Conservation (phyloP, 1,140 invertebrate species). For the Philopotamus ludificatus region DNA sequence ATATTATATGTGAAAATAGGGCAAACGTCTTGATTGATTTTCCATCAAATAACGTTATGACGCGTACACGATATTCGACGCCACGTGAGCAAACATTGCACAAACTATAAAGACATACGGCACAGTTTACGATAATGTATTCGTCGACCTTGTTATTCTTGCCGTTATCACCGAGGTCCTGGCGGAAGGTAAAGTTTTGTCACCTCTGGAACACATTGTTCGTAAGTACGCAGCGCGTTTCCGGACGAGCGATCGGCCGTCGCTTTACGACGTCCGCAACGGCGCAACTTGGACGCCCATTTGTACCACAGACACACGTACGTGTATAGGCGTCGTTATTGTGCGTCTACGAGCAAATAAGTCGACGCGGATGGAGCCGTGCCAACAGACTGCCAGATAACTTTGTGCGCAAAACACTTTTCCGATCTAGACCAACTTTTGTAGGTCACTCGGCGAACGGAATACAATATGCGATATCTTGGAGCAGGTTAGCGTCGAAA, state of each 20-base stretch:
- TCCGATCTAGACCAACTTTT: neutral
- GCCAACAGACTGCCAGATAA: neutral
- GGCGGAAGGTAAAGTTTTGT: neutral
- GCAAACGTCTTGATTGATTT: too few relatives aligned
- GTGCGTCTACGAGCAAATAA: slow-evolving; percentile 1
- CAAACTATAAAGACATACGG: too few relatives aligned
- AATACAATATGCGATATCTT: slow-evolving; percentile 3
- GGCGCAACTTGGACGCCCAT: neutral
- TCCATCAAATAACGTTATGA: too few relatives aligned
- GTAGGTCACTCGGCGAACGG: neutral
- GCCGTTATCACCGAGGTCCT: neutral
- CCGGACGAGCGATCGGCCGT: neutral
- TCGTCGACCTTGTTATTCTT: neutral
- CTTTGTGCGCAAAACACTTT: slow-evolving; percentile 5
- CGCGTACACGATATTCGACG: too few relatives aligned
- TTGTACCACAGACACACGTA: too few relatives aligned
- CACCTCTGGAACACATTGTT: neutral
- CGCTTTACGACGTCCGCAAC: slow-evolving; percentile 7
- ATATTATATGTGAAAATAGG: too few relatives aligned
- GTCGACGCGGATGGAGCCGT: neutral
- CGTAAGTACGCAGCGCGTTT: neutral
- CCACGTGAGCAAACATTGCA: too few relatives aligned
- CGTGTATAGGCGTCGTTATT: slow-evolving; percentile 1
- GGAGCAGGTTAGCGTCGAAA: too few relatives aligned
- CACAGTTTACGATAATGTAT: too few relatives aligned